These are phyloP conservation scores for Lathamus discolor DNA, from an alignment of 2,113 vertebrate species.

Conservation along the genomic window DNA sequence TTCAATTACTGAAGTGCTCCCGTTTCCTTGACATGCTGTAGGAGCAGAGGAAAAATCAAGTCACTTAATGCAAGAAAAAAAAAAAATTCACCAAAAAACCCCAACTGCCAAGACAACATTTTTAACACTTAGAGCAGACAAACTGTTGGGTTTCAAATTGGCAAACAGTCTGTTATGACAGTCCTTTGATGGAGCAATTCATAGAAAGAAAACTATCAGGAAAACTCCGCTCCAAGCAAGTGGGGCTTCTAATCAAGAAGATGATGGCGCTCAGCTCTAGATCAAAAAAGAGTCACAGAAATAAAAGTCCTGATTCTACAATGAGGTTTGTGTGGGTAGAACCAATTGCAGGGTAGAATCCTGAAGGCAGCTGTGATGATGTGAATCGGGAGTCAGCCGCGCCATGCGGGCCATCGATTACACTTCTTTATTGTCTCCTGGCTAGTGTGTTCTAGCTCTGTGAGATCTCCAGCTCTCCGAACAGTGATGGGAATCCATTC, in stretches of 20 bases:
- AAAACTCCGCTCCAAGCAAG: conserved; percentile 48
- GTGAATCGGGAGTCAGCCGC: neutral
- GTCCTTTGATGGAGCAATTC: conserved; percentile 68
- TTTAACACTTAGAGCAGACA: conserved; percentile 75
- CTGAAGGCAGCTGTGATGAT: neutral
- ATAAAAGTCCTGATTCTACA: neutral
- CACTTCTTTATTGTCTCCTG: neutral
- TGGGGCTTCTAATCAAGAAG: conserved; percentile 40
- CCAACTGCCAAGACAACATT: conserved; percentile 69
- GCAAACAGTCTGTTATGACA: conserved; percentile 76
- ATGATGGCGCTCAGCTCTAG: conserved; percentile 45
- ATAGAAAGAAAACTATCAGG: conserved; percentile 69
- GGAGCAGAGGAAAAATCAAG: conserved; percentile 48
- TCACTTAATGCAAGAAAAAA: conserved; percentile 43
- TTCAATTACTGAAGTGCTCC: conserved; percentile 25
- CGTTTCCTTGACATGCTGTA: conserved; percentile 24
- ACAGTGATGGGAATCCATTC: neutral
- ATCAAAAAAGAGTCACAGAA: conserved; percentile 9
- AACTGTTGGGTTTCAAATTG: conserved; percentile 74
- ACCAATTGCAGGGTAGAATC: neutral
- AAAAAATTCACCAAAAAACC: neutral
- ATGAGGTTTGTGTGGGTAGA: neutral
- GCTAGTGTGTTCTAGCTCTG: neutral
- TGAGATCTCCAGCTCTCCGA: neutral
- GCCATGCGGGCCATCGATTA: neutral